Evolutionary conservation across 2,888 invertebrate genomes (phyloP), one percentile per base, ranked within the genome.

Genomic region (Cynaeus angustus): DNA sequence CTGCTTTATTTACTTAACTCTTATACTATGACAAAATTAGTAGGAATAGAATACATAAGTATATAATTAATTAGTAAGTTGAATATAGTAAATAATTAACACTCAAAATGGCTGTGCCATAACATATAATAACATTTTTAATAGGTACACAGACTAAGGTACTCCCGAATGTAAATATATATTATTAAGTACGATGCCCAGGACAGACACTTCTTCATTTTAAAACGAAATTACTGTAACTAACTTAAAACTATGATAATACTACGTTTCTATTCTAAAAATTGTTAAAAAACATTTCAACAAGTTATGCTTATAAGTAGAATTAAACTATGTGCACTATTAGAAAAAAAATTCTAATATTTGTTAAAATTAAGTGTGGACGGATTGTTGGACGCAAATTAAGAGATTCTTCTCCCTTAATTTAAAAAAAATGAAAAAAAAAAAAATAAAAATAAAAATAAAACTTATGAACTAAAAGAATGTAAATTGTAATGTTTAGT

Each of bases 371-470:
- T 53, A 67, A 33, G 66, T 72, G 66, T 72, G 77, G 77, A 77
- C 77, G 77, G 77, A 77, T 71, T 74, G 71, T 67, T 73, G 70
- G 71, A 74, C 72, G 64, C 72, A 67, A 69, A 72, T 74, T 72
- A 67, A 70, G 74, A 75, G 72, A 72, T 59, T 62, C 38, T 65
- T 26, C 16, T 13, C 68, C 70, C 72, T 37, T 56, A 64, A 64
- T 56, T 66, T 61, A 70, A 59, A 71, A 67, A 70, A 56, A 66
- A 71, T 61, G 64, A 45, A 37, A 68, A 68, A 48, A 71, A 72
- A 66, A 53, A 62, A 53, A 33, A n/a, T n/a, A n/a, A 66, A 66
- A 68, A 70, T 62, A 67, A 67, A 68, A 71, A 55, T 55, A 62
- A 66, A 72, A 41, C 41, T 13, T 41, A 41, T 33, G 43, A 70